A percentile compares a stretch with the other conserved stretches of the same genome.
Evolutionary conservation across 2,888 invertebrate genomes (phyloP).

Genomic region (Dorcus hopei): DNA sequence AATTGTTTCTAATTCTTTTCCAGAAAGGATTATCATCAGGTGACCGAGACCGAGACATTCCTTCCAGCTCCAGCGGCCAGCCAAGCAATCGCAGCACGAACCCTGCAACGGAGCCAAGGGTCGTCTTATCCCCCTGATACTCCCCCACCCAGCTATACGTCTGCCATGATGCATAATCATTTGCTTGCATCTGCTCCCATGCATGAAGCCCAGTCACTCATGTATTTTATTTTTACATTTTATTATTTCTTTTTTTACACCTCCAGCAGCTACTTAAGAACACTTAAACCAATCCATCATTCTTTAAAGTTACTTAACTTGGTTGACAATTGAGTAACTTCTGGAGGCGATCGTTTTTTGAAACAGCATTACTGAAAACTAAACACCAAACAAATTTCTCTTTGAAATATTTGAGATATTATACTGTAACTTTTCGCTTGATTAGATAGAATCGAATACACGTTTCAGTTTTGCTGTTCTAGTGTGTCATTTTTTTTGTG

Average conservation of each 20-base stretch:
- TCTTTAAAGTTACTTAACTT: too few relatives aligned
- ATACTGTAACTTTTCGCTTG: too few relatives aligned
- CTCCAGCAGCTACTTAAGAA: not conserved
- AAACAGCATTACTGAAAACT: too few relatives aligned
- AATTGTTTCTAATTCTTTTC: constrained; percentile 31
- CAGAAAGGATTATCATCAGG: constrained; percentile 76
- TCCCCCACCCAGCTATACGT: constrained; percentile 61
- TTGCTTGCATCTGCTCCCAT: constrained; percentile 44
- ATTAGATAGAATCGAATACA: too few relatives aligned
- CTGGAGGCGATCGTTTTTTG: too few relatives aligned
- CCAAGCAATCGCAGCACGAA: constrained; percentile 61
- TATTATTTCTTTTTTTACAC: constrained; percentile 22
- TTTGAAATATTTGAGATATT: too few relatives aligned
- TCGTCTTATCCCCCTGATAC: constrained; percentile 61
- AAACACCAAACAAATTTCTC: too few relatives aligned
- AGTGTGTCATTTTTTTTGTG: too few relatives aligned
- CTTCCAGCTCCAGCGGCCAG: constrained; percentile 61
- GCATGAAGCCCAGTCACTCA: constrained; percentile 49
- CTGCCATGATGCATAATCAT: constrained; percentile 53
- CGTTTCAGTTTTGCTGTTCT: too few relatives aligned
- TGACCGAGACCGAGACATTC: constrained; percentile 82
- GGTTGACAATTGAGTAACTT: not conserved
- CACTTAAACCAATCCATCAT: too few relatives aligned
- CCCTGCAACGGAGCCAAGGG: constrained; percentile 67
- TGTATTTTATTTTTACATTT: constrained; percentile 39